Evolutionary conservation across 2,797 vertebrate genomes (phyloP).

Genomic region (Sebastolobus altivelis): DNA sequence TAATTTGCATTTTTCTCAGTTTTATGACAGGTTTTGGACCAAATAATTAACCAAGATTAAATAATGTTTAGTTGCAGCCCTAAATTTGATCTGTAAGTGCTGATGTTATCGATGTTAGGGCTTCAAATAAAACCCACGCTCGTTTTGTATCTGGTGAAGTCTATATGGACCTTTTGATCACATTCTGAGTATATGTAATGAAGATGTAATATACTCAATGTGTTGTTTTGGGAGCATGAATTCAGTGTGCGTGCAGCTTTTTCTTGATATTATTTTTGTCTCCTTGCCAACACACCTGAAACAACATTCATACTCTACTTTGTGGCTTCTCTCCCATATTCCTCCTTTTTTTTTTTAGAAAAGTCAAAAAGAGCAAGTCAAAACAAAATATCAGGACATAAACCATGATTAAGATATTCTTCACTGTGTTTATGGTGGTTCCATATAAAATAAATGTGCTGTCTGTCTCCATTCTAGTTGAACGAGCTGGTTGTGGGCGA

Average conservation of each 20-base stretch:
- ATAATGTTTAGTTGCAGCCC: background rate
- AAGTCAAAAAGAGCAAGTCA: too few relatives aligned
- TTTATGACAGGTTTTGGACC: background rate
- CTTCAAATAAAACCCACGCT: background rate
- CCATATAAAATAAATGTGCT: background rate
- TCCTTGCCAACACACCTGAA: background rate
- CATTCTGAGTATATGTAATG: background rate
- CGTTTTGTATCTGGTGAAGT: background rate
- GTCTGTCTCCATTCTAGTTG: slow-evolving; percentile 78
- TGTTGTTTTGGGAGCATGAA: background rate
- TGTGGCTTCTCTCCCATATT: background rate
- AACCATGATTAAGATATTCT: background rate
- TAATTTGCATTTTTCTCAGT: background rate
- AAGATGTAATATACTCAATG: background rate
- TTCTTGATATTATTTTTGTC: background rate
- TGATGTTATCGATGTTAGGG: background rate
- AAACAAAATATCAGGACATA: background rate
- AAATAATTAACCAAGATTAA: background rate
- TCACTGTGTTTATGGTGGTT: background rate
- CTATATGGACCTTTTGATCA: background rate
- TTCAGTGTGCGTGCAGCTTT: background rate
- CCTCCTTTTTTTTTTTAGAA: background rate
- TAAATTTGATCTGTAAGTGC: background rate
- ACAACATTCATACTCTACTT: background rate
- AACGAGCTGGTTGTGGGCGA: slow-evolving; percentile 97